A percentile compares a stretch with the other conserved stretches of the same genome.
phyloP scores from a whole-genome alignment of 1,140 invertebrate genomes.

The Trichonephila inaurata region DNA sequence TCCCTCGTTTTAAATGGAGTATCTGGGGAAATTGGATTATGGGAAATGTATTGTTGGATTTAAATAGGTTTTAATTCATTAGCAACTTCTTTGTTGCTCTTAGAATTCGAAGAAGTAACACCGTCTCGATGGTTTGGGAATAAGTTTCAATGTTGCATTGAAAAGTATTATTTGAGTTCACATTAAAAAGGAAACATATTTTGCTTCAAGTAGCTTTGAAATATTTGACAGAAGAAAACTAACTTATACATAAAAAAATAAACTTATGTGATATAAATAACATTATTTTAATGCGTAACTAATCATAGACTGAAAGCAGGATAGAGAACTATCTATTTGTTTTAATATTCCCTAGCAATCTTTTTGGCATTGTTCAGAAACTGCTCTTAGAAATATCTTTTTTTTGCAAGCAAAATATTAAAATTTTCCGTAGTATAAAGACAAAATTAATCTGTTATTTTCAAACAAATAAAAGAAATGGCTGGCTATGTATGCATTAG shows the following conservation, averaged over 20 bases:
- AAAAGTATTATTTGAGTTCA: neutral
- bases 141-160: neutral
- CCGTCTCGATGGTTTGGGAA: neutral
- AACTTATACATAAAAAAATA: neutral
- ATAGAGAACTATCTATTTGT: no score
- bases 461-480: no score
- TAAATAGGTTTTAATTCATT: slow-evolving; percentile 53
- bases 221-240: neutral
- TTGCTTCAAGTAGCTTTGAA: neutral
- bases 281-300: neutral
- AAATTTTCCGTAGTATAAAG: no score
- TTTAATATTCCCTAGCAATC: no score
- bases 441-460: no score
- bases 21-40: slow-evolving; percentile 21
- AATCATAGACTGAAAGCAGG: neutral
- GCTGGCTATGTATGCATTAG: no score
- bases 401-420: neutral
- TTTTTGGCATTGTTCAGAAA: no score
- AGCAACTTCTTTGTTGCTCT: neutral
- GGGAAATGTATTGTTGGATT: slow-evolving; percentile 44
- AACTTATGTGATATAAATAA: neutral
- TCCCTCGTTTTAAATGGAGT: slow-evolving; percentile 14
- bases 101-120: neutral
- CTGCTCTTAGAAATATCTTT: neutral
- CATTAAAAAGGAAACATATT: neutral